A percentile compares a stretch with the other conserved stretches of the same genome.
Conservation (phyloP, 2,797 vertebrate species). For the Delichon dasypus region DNA sequence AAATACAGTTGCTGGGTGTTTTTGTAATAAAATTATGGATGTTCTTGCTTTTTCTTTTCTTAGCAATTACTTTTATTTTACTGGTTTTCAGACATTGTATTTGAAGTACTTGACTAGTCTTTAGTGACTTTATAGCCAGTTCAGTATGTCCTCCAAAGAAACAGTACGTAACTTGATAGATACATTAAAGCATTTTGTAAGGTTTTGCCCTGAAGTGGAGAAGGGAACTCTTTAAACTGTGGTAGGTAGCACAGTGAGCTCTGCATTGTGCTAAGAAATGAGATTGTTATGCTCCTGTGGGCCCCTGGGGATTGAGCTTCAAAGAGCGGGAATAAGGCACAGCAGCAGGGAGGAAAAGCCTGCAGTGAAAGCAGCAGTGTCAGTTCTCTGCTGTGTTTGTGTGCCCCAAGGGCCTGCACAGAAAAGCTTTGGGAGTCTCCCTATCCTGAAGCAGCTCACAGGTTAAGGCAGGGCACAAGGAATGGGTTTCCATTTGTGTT, state of each 20-base stretch:
- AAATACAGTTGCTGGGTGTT: conserved; percentile 67
- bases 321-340: not conserved
- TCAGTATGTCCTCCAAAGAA: not conserved
- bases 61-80: not conserved
- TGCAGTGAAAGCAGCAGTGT: not conserved
- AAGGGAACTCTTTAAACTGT: not conserved
- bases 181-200: not conserved
- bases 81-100: not conserved
- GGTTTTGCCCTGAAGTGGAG: not conserved
- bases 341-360: not conserved
- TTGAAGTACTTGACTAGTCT: not conserved
- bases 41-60: not conserved
- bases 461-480: not conserved
- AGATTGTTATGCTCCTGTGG: rapidly evolving
- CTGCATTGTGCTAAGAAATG: not conserved
- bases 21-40: conserved; percentile 50
- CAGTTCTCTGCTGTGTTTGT: not conserved
- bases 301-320: not conserved
- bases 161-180: not conserved
- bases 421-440: not conserved
- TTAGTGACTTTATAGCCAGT: not conserved
- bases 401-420: not conserved
- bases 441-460: not conserved
- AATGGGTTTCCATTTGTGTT: rapidly evolving
- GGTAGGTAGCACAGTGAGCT: not conserved